Base-by-base conservation (phyloP, 2,113 vertebrate genomes). In the Ochotona curzoniae region DNA sequence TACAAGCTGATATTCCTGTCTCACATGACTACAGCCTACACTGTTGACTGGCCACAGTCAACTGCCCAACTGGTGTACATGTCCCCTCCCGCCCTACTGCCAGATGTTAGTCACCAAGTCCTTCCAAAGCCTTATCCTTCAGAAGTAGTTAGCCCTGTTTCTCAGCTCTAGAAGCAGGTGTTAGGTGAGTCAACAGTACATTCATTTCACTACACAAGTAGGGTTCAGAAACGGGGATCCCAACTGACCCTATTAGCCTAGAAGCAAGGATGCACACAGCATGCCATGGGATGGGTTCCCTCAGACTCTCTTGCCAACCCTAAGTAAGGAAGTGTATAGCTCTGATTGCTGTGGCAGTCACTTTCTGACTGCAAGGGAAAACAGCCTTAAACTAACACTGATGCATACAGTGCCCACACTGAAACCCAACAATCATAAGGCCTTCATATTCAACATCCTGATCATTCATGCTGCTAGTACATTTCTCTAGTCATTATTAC, bases 401-500 rank as follows among this genome's bases (percentile, higher is more conserved):
- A 93, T 49, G 32, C 7, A 66, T 4, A 61, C 51, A 82, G 28
- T 38, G 18, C 25, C 25, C 61, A 49, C 83, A 83, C 1, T 87
- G 47, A 90, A 83, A 87, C 18, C 38, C 60, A 66, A 79, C 67
- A 64, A 70, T 32, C 75, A 76, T 23, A 75, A 83, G 15, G 54
- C 28, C 66, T 60, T 63, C 11, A 7, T 60, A 18, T 32, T 60
- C 67, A 25, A 49, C 63, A 18, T 30, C 74, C 25, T 75, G 67
- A 81, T 3, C 32, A 89, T 32, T 18, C 30, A 78, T 30, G 15
- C 35, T 74, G 64, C 15, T 83, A 44, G 4, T 74, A n/a, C 28
- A 69, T 76, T 85, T 83, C 67, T 70, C 4, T 47, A 87, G 44
- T 86, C 82, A 66, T 93, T 38, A 87, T 21, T 66, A 79, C 12